Conservation (phyloP, 2,797 vertebrate genomes). For the Picus viridis region DNA sequence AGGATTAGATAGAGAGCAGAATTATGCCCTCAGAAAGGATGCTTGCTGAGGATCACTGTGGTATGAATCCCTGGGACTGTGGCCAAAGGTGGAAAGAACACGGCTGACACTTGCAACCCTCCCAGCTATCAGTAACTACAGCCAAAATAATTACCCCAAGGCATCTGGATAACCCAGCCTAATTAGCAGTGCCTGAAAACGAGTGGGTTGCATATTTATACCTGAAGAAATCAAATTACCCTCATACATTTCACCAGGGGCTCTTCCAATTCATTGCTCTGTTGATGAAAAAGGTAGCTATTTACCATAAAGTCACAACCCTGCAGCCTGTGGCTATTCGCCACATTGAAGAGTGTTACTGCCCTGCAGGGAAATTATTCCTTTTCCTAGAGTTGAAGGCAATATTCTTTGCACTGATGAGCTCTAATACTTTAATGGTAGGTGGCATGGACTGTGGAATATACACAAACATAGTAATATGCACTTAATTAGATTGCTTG, state of each 20-base stretch:
- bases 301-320: constrained; percentile 73
- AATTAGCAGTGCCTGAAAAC: constrained; percentile 72
- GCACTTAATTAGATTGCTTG: constrained; percentile 68
- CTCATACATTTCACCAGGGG: constrained; percentile 73
- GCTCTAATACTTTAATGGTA: constrained; percentile 73
- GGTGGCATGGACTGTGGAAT: constrained; percentile 55
- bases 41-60: constrained; percentile 37
- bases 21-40: constrained; percentile 59
- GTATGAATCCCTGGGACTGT: constrained; percentile 68
- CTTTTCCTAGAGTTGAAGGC: constrained; percentile 68
- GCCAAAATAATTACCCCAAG: constrained; percentile 75
- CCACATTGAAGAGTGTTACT: constrained; percentile 57
- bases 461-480: constrained; percentile 65
- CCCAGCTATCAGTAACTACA: constrained; percentile 68
- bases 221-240: constrained; percentile 76
- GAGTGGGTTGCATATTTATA: constrained; percentile 73
- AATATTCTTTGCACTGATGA: constrained; percentile 69
- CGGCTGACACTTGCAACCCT: constrained; percentile 62
- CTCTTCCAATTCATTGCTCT: constrained; percentile 74
- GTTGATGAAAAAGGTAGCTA: constrained; percentile 72
- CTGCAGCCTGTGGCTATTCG: constrained; percentile 64
- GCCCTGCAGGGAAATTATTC: constrained; percentile 72
- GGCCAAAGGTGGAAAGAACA: constrained; percentile 73
- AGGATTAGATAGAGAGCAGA: constrained; percentile 47
- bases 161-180: constrained; percentile 74